Evolutionary conservation across 2,888 invertebrate genomes (phyloP), one percentile per base, ranked within the genome.

Genomic region (Trypoxylon attenuatum): DNA sequence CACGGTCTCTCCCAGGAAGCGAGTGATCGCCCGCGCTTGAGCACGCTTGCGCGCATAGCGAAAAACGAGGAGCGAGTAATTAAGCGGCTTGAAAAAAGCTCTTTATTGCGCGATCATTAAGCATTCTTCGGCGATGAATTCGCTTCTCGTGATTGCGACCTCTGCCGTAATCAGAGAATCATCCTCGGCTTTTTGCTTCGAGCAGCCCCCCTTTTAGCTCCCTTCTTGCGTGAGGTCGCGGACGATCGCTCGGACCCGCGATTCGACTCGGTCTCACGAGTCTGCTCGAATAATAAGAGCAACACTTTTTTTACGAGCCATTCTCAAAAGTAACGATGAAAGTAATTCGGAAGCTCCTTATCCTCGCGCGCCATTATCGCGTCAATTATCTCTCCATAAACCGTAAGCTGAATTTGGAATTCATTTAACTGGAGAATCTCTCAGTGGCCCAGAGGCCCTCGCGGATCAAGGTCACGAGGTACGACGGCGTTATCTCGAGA

Each of bases 381-480:
- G 16, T 15, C 38, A 0, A 45, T 53, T 33, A 42, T 43, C 21
- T 41, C 16, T 10, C 13, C 19, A 6, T 0, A 23, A 21, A 13
- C 22, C 15, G 3, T n/a, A 13, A 13, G 3, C 5, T 41, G 8
- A 16, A 16, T 18, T 5, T 19, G 10, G 42, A 16, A 55, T 59
- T 52, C 55, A 16, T 49, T 46, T 38, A 25, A 3, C 21, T 3
- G 43, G 10, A 6, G 33, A 25, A 25, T 19, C 42, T 22, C 18
- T n/a, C 6, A 19, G 15, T 27, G 27, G 8, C 51, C 18, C 18
- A 10, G 23, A 18, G 10, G 45, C 49, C 19, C 46, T 50, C 51
- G 27, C 22, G 39, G 60, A 73, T 73, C 73, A 73, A 70, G 73
- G 73, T 73, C 73, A 73, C 60, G 61, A 63, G 73, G 69, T 43